Evolutionary conservation across 1,140 invertebrate species (phyloP).

Genomic region (Bombus confusus): DNA sequence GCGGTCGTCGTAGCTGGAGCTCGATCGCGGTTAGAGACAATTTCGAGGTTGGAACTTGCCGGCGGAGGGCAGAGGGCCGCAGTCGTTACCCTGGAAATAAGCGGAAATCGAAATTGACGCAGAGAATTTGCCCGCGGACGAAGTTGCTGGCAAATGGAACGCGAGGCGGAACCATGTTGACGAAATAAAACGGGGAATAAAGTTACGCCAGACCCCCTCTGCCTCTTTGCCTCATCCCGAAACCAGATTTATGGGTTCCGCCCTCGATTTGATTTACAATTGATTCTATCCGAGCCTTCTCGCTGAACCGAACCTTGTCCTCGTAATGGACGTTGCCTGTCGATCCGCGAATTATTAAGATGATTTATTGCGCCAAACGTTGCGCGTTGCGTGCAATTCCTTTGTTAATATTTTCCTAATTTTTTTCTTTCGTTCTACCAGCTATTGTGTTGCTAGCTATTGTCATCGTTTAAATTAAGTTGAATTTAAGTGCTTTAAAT

Average conservation of each 20-base stretch:
- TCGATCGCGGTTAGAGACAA: slow-evolving; percentile 49
- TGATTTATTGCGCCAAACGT: slow-evolving; percentile 2
- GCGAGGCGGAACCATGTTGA: slow-evolving; percentile 46
- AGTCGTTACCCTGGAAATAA: slow-evolving; percentile 49
- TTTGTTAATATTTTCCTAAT: neutral
- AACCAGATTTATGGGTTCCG: slow-evolving; percentile 35
- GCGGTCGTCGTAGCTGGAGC: slow-evolving; percentile 6
- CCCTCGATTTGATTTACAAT: slow-evolving; percentile 47
- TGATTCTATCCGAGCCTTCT: slow-evolving; percentile 36
- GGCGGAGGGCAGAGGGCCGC: slow-evolving; percentile 4
- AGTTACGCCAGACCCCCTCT: slow-evolving; percentile 16
- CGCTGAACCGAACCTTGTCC: neutral
- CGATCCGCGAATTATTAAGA: neutral
- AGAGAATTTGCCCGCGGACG: slow-evolving; percentile 43
- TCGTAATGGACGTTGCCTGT: slow-evolving; percentile 4
- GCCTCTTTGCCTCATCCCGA: neutral
- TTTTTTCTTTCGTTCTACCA: neutral
- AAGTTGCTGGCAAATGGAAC: slow-evolving; percentile 44
- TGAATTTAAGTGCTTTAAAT: too few species aligned
- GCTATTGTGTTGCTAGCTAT: too few species aligned
- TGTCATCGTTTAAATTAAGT: too few species aligned
- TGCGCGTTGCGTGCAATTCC: neutral
- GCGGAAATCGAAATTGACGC: slow-evolving; percentile 54
- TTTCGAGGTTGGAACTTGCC: slow-evolving; percentile 36
- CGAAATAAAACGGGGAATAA: slow-evolving; percentile 50